Conservation (phyloP, 2,888 invertebrate species). For the Crioceris asparagi region DNA sequence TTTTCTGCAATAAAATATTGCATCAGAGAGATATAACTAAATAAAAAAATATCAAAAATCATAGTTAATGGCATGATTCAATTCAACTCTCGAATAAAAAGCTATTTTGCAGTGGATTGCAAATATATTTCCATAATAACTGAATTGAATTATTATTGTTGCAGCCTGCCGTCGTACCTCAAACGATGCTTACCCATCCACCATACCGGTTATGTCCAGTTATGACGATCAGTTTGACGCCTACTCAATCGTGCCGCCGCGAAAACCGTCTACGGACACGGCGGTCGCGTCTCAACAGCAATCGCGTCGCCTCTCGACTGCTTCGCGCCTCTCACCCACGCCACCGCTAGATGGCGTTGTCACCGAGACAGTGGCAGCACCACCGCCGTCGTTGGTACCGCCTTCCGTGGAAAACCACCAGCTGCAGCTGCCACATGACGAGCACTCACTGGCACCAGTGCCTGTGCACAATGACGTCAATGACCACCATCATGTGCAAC, state of each 20-base stretch:
- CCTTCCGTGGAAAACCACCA: constrained; percentile 1
- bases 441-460: too few species aligned
- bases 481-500: too few species aligned
- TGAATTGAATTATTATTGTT: background rate
- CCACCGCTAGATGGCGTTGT: too few species aligned
- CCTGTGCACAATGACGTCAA: too few species aligned
- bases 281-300: constrained; percentile 3
- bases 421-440: constrained; percentile 5
- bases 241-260: constrained; percentile 16
- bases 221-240: background rate
- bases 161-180: constrained; percentile 33
- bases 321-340: too few species aligned
- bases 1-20: too few species aligned
- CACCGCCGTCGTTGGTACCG: background rate
- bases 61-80: too few species aligned
- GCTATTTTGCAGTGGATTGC: too few species aligned
- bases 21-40: too few species aligned
- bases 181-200: constrained; percentile 20
- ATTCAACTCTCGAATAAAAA: too few species aligned
- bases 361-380: too few species aligned
- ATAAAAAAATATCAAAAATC: too few species aligned
- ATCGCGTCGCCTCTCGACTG: constrained; percentile 9
- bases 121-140: background rate
- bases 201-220: background rate
- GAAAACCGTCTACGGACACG: constrained; percentile 20